phyloP scores from a whole-genome alignment of 2,888 invertebrate species.

The Minunthozetes semirufus region DNA sequence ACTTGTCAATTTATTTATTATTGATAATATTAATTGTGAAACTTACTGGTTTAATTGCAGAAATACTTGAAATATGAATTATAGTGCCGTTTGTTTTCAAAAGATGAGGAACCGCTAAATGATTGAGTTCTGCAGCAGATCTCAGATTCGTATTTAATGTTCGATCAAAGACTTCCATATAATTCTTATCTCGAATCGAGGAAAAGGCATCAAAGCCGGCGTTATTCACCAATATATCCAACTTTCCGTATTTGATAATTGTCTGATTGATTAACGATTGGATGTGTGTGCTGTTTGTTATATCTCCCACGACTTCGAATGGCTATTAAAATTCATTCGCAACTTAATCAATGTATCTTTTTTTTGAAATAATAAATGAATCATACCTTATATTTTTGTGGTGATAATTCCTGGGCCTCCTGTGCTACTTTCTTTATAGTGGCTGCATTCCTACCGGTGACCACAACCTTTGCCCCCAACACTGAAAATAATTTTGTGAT shows the following conservation, averaged over 20 bases:
- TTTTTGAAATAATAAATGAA: too few relatives aligned
- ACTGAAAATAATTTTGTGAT: constrained; percentile 23
- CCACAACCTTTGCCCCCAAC: constrained; percentile 31
- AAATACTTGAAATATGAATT: too few relatives aligned
- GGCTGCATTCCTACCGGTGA: constrained; percentile 13
- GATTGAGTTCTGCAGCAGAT: too few relatives aligned
- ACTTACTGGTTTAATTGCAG: too few relatives aligned
- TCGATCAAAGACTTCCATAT: constrained; percentile 5
- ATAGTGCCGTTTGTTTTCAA: too few relatives aligned
- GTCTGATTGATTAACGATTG: constrained; percentile 27
- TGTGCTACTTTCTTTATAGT: constrained; percentile 21
- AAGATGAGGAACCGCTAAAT: too few relatives aligned
- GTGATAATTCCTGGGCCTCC: constrained; percentile 13
- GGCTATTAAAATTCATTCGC: too few relatives aligned
- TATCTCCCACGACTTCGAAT: constrained; percentile 30
- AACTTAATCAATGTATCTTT: too few relatives aligned
- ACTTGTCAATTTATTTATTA: too few relatives aligned
- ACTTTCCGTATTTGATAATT: constrained; percentile 4
- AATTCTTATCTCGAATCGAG: constrained; percentile 18
- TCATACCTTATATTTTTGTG: constrained; percentile 16
- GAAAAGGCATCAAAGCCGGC: constrained; percentile 16
- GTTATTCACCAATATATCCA: constrained; percentile 36
- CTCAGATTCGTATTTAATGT: too few relatives aligned
- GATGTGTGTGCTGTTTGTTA: constrained; percentile 6
- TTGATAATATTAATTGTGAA: too few relatives aligned